Evolutionary conservation across 1,140 invertebrate species (phyloP).

Genomic region (Ceratitis capitata): DNA sequence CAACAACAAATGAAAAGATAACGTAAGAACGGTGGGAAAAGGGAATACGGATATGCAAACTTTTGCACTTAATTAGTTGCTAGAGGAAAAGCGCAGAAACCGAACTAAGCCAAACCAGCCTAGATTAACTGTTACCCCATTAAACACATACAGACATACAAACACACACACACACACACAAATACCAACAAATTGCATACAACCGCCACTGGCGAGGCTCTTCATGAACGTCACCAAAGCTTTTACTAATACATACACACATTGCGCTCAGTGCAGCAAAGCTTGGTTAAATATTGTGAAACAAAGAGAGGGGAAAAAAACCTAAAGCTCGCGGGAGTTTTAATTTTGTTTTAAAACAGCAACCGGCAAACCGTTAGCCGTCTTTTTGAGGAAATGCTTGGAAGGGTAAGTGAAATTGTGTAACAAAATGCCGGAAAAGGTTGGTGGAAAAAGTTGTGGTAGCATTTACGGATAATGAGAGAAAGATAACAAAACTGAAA

Average conservation of each 20-base stretch:
- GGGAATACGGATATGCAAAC: neutral
- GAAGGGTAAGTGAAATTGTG: neutral
- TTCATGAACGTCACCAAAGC: neutral
- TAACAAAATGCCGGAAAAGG: constrained; percentile 27
- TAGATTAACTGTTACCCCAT: too few species aligned
- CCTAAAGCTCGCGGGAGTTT: neutral
- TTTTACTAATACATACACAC: too few species aligned
- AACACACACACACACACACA: too few species aligned
- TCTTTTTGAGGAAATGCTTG: neutral
- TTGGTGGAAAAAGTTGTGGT: neutral
- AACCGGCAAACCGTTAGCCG: neutral
- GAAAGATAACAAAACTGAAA: neutral
- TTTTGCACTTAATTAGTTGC: constrained; percentile 35
- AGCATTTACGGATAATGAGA: neutral
- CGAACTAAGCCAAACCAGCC: neutral
- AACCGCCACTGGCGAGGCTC: neutral
- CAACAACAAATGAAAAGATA: neutral
- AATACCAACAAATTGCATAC: neutral
- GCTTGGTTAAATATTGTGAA: neutral
- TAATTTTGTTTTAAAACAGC: neutral
- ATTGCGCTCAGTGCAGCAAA: neutral
- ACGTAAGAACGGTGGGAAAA: neutral
- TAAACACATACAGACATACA: too few species aligned
- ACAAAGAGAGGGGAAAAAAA: neutral
- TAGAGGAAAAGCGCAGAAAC: neutral